These are phyloP conservation scores for Gymnothorax reevesii DNA, from an alignment of 2,797 vertebrate species.

Conservation along the genomic window DNA sequence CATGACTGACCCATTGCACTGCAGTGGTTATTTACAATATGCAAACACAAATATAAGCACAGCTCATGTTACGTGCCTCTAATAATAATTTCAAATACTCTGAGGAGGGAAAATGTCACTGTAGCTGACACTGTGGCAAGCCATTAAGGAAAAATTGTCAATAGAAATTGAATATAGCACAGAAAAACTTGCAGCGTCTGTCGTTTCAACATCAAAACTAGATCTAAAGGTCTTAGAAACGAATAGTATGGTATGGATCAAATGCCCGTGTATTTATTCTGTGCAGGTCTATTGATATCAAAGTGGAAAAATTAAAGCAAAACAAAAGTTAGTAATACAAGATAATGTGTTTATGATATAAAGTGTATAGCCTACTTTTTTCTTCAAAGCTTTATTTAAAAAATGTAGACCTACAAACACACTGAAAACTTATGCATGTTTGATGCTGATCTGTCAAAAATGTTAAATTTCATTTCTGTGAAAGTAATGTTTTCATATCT, in stretches of 20 bases:
- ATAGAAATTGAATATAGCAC: not conserved
- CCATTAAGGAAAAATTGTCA: not conserved
- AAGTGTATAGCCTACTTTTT: too few species aligned
- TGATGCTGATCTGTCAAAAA: not conserved
- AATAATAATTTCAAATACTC: slow-evolving; percentile 45
- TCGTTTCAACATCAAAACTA: not conserved
- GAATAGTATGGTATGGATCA: not conserved
- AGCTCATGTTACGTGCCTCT: slow-evolving; percentile 46
- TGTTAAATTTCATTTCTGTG: not conserved
- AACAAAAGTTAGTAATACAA: not conserved
- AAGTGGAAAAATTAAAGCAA: not conserved
- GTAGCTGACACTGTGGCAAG: not conserved
- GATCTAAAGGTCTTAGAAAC: not conserved
- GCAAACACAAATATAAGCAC: slow-evolving; percentile 35
- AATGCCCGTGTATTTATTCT: not conserved
- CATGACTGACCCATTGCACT: slow-evolving; percentile 25
- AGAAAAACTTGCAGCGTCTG: not conserved
- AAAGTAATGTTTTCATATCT: not conserved
- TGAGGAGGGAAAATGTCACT: slow-evolving; percentile 15
- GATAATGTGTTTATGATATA: not conserved
- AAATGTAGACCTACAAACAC: not conserved
- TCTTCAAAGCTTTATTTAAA: too few species aligned
- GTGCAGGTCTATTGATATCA: not conserved
- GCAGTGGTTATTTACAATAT: slow-evolving; percentile 36
- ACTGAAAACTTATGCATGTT: not conserved